A percentile compares a stretch with the other conserved stretches of the same genome.
Evolutionary conservation across 2,797 vertebrate genomes (phyloP).

Genomic region (Macropus fuliginosus): DNA sequence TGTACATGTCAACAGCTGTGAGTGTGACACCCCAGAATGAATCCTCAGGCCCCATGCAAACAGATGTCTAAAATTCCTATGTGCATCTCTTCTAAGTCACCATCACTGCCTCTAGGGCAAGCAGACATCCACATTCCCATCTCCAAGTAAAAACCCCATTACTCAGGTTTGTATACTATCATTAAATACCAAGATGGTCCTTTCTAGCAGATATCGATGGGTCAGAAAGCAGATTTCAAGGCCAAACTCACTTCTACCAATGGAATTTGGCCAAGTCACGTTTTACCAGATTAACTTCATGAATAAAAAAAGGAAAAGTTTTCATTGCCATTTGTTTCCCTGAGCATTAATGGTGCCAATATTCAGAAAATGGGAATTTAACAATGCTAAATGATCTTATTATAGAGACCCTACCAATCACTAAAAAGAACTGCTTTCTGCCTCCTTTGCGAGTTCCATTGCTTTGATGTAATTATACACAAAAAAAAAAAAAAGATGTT

Average conservation of each 20-base stretch:
- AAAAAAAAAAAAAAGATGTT: slow-evolving; percentile 19
- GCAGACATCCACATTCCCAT: neutral
- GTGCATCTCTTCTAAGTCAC: neutral
- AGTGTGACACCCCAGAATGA: neutral
- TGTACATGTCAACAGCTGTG: neutral
- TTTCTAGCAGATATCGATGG: neutral
- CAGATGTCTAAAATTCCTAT: neutral
- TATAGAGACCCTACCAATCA: slow-evolving; percentile 37
- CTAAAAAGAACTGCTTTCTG: slow-evolving; percentile 19
- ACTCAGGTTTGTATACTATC: slow-evolving; percentile 9
- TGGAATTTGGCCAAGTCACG: slow-evolving; percentile 32
- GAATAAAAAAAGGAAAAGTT: slow-evolving; percentile 11
- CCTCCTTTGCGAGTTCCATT: slow-evolving; percentile 52
- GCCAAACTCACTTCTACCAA: neutral
- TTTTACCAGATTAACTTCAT: slow-evolving; percentile 11
- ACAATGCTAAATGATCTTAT: slow-evolving; percentile 41
- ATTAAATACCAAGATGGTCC: slow-evolving; percentile 3
- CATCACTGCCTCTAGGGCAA: neutral
- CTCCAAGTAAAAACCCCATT: neutral
- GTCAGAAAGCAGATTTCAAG: slow-evolving; percentile 22
- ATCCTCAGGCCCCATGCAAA: neutral
- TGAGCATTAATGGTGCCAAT: neutral
- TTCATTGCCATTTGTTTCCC: slow-evolving; percentile 41
- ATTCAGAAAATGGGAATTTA: slow-evolving; percentile 35
- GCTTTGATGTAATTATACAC: slow-evolving; percentile 26